phyloP scores from a whole-genome alignment of 2,888 invertebrate genomes.

The Empis stercorea region DNA sequence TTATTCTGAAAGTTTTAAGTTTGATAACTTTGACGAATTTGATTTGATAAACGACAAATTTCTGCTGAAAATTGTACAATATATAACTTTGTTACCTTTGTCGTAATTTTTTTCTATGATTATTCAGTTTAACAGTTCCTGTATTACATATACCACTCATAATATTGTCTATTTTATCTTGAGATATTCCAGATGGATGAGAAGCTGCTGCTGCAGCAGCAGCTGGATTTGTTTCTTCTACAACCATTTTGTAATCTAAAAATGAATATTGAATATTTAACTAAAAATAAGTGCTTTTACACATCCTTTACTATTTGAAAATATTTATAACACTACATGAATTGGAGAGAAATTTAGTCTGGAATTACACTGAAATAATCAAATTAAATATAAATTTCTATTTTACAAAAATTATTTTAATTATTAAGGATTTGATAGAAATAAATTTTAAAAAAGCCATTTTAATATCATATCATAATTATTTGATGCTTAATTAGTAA shows the following conservation, averaged over 20 bases:
- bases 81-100: conserved; percentile 55
- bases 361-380: too few species aligned
- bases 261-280: neutral
- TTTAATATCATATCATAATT: too few species aligned
- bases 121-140: conserved; percentile 77
- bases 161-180: conserved; percentile 65
- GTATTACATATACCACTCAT: conserved; percentile 87
- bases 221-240: conserved; percentile 48
- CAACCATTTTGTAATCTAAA: conserved; percentile 54
- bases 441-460: too few species aligned
- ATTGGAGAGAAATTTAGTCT: too few species aligned
- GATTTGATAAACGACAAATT: too few species aligned
- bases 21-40: too few species aligned
- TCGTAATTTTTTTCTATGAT: conserved; percentile 76
- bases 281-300: too few species aligned
- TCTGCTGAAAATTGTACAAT: neutral
- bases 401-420: too few species aligned
- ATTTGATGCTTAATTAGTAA: too few species aligned
- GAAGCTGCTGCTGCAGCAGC: conserved; percentile 16
- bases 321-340: conserved; percentile 1
- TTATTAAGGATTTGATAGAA: too few species aligned
- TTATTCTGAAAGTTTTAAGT: too few species aligned
- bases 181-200: conserved; percentile 33
- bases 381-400: too few species aligned
- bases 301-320: conserved; percentile 1